These are phyloP conservation scores for Caenorhabditis sp. DNA, from an alignment of 2,888 invertebrate genomes.

Conservation along the genomic window DNA sequence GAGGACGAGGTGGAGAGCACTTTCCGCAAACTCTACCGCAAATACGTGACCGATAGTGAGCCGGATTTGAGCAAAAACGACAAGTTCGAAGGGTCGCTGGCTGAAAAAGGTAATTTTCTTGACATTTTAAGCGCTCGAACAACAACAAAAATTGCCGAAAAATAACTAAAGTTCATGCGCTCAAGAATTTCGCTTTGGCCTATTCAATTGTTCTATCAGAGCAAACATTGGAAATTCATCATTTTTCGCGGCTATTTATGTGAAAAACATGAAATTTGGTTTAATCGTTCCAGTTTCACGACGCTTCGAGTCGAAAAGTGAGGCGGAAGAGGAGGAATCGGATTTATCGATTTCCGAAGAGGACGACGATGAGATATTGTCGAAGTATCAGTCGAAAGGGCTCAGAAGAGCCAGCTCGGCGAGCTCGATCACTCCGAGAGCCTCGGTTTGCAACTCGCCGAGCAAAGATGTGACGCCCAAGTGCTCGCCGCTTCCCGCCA, in stretches of 20 bases:
- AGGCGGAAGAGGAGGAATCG: conserved; percentile 18
- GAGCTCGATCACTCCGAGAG: conserved; percentile 45
- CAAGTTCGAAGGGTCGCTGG: conserved; percentile 5
- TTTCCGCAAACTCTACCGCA: conserved; percentile 61
- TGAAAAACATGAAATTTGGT: not conserved
- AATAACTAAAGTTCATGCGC: too few relatives aligned
- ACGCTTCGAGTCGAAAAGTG: conserved; percentile 39
- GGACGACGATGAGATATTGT: conserved; percentile 29
- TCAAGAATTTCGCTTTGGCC: too few relatives aligned
- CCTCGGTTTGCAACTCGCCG: conserved; percentile 46
- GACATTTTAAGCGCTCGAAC: too few relatives aligned
- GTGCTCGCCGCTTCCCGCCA: conserved; percentile 38
- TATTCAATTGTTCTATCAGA: too few relatives aligned
- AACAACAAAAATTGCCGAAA: too few relatives aligned
- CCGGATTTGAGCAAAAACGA: conserved; percentile 27
- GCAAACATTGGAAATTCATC: too few relatives aligned
- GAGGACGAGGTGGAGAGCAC: conserved; percentile 65
- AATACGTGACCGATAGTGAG: conserved; percentile 62
- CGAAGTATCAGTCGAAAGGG: conserved; percentile 23
- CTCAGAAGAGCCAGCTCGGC: conserved; percentile 49
- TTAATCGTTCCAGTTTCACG: conserved; percentile 11
- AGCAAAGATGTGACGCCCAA: conserved; percentile 53
- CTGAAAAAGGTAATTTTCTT: conserved; percentile 19
- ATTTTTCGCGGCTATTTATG: too few relatives aligned
- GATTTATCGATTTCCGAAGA: conserved; percentile 36